phyloP scores from a whole-genome alignment of 2,113 vertebrate genomes.

The Caracal caracal region DNA sequence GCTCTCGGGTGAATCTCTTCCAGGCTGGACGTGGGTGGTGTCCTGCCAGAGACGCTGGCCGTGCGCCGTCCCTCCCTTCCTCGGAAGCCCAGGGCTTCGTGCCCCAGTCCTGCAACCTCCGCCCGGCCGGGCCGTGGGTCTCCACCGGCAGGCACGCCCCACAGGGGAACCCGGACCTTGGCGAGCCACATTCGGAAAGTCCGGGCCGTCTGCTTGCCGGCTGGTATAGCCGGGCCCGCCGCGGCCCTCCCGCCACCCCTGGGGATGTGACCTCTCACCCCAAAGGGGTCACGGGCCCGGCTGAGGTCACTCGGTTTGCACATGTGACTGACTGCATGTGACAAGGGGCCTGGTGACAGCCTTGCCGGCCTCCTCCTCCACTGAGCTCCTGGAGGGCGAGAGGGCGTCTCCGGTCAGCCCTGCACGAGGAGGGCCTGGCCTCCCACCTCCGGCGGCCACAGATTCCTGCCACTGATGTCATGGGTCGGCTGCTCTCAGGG shows the following conservation, averaged over 20 bases:
- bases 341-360: too few relatives aligned
- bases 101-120: background rate
- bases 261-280: background rate
- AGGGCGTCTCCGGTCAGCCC: too few relatives aligned
- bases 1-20: background rate
- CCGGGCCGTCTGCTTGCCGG: accelerated
- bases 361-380: background rate
- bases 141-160: accelerated
- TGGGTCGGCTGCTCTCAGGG: background rate
- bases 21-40: background rate
- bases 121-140: background rate
- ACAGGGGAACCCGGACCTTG: accelerated
- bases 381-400: background rate
- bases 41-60: background rate
- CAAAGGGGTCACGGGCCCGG: too few relatives aligned
- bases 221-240: accelerated
- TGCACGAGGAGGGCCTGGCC: accelerated
- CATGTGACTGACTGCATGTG: background rate
- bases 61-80: accelerated
- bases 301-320: too few relatives aligned
- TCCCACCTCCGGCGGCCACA: too few relatives aligned
- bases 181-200: accelerated
- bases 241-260: accelerated
- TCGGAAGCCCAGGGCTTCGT: background rate
- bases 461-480: too few relatives aligned